Evolutionary conservation across 1,140 invertebrate species (phyloP), one percentile per base, ranked within the genome.

Genomic region (Orchesella cincta): DNA sequence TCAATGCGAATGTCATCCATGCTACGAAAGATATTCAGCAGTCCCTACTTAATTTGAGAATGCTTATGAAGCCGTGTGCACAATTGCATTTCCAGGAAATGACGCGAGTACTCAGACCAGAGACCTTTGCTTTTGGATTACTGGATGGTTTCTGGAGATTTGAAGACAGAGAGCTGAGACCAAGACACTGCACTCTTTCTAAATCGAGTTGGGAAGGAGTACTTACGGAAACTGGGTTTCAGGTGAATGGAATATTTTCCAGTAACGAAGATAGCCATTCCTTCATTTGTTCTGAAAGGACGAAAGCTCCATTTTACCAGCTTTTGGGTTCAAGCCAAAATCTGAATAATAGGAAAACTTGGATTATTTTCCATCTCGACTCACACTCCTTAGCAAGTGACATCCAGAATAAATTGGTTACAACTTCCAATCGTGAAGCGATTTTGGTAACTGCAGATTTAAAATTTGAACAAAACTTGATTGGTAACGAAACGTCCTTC

Each of bases 91-190:
- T 78, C 0, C 26, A 34, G 1, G 79, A 80, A n/a, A 51, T 33
- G 33, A 51, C 70, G 1, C 5, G 28, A 0, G 23, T 28, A 1
- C 12, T 18, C 0, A 12, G 46, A 1, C 23, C 16, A 26, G 33
- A 73, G 2, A 26, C 34, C 62, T 51, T 76, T 8, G 26, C 36
- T 20, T 80, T 80, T 71, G 79, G 74, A 39, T 2, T 76, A 8
- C 54, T 80, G 8, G 79, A 80, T 29, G 79, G 79, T 3, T 80
- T 33, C 39, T 80, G 76, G 76, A 33, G 71, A 20, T 80, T 80
- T 52, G 74, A 72, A 16, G 79, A 80, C 33, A 74, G 73, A 16
- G 29, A 78, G 16, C 0, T 51, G 0, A 51, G 79, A 16, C 23
- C 20, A 26, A 31, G 35, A 0, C 26, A 73, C 31, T 76, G 76